Base-by-base conservation (phyloP, 2,888 invertebrate species). In the Phania funesta region DNA sequence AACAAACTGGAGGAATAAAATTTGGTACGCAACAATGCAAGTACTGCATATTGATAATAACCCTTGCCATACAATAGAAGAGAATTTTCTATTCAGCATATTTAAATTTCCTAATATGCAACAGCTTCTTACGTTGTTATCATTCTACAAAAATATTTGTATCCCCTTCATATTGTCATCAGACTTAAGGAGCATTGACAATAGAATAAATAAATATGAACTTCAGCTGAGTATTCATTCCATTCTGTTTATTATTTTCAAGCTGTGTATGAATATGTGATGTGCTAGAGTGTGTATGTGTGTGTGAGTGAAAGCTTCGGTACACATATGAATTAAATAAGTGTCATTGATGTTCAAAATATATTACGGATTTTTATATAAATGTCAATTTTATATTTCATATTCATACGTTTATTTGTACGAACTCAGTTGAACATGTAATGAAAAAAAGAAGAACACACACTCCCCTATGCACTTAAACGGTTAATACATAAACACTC, bases 191-290 rank as follows among this genome's bases (percentile, higher is more conserved):
- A 26, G 8, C 8, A 70, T 58, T 58, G 24, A 38, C 22, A 60
- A 60, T 24, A 38, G 5, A 41, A 56, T 71, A 60, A 26, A 26
- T 41, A 48, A 16, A 56, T 26, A 2, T 16, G 16, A 26, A 48
- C 11, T 48, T 11, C 52, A 54, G 74, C 73, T 73, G 62, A 62
- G 41, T 62, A 29, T 64, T 32, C 16, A 44, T n/a, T n/a, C n/a
- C n/a, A 54, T 74, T 32, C 44, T 32, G 46, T 74, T 54, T 54
- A 46, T 64, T 35, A 41, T 62, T 62, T 41, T 9, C 41, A 52
- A 32, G 62, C n/a, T 56, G 56, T 24, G 35, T 6, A 18, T 56
- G 22, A 13, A 18, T 11, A 22, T 32, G 8, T 8, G 8, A 8
- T 9, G 8, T 8, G 8, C 4, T 9, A 3, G 20, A 18, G n/a